Conservation (phyloP, 2,888 invertebrate species). For the Busseola fusca region DNA sequence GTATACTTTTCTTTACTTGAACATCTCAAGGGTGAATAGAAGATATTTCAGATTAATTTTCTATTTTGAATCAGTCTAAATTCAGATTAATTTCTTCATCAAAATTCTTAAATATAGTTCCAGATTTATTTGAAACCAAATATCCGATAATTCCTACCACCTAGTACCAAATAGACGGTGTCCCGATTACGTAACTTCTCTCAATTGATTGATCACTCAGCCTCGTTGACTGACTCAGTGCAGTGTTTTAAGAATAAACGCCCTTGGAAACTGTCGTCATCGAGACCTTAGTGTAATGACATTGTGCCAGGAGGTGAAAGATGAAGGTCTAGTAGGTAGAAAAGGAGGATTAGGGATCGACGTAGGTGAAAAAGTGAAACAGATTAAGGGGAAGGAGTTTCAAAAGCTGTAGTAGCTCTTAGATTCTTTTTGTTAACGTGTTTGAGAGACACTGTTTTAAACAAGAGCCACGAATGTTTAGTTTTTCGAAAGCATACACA, state of each 20-base stretch:
- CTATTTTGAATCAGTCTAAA: background rate
- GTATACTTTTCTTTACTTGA: background rate
- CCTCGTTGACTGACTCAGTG: constrained; percentile 78
- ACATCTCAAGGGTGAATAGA: background rate
- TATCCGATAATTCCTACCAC: constrained; percentile 59
- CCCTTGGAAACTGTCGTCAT: constrained; percentile 64
- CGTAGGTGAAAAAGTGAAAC: background rate
- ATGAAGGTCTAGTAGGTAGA: background rate
- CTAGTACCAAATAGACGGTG: constrained; percentile 57
- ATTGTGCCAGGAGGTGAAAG: constrained; percentile 26
- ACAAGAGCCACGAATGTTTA: background rate
- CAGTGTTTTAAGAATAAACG: constrained; percentile 64
- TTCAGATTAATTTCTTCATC: background rate
- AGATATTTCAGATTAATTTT: background rate
- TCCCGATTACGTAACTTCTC: constrained; percentile 74
- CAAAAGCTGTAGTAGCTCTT: background rate
- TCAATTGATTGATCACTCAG: constrained; percentile 83
- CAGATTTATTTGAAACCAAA: constrained; percentile 39
- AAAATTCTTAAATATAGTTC: background rate
- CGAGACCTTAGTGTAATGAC: constrained; percentile 46
- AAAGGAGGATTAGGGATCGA: background rate
- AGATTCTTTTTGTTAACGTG: background rate
- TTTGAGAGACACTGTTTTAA: background rate
- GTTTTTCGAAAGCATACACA: background rate
- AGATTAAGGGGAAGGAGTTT: background rate